A percentile compares a stretch with the other conserved stretches of the same genome.
These are phyloP conservation scores for Epinephelus malabaricus DNA, from an alignment of 2,797 vertebrate genomes.

Conservation along the genomic window DNA sequence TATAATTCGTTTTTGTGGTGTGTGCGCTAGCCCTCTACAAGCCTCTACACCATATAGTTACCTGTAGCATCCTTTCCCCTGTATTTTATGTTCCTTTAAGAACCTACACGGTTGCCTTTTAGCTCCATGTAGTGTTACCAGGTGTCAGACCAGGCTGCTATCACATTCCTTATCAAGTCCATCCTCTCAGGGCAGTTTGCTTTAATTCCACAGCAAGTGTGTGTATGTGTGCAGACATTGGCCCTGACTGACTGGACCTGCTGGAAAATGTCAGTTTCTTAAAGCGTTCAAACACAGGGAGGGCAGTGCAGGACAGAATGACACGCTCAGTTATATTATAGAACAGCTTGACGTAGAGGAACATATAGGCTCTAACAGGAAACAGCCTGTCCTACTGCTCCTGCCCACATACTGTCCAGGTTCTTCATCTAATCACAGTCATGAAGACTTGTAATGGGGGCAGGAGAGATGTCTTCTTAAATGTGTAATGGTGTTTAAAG, in stretches of 20 bases:
- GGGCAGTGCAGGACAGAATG: constrained; percentile 3
- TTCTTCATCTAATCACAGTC: constrained; percentile 1
- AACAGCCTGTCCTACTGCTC: constrained; percentile 1
- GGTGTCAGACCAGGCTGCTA: constrained; percentile 35
- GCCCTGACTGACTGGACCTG: constrained; percentile 47
- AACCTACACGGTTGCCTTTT: not conserved
- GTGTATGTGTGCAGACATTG: constrained; percentile 14
- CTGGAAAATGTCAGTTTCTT: constrained; percentile 48
- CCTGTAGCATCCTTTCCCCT: too few relatives aligned
- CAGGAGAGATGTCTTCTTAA: constrained; percentile 12
- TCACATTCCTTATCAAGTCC: constrained; percentile 56
- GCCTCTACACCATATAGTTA: too few relatives aligned
- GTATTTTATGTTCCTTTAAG: constrained; percentile 38
- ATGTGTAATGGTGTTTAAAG: not conserved
- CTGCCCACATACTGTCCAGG: not conserved
- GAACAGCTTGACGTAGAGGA: constrained; percentile 28
- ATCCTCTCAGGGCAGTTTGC: constrained; percentile 38
- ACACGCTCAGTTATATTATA: not conserved
- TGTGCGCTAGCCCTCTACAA: too few relatives aligned
- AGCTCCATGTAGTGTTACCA: constrained; percentile 19
- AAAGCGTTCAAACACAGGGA: constrained; percentile 25
- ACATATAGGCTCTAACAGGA: not conserved
- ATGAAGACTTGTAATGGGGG: not conserved
- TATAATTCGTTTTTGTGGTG: not conserved
- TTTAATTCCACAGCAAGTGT: constrained; percentile 24